A percentile compares a stretch with the other conserved stretches of the same genome.
phyloP scores from a whole-genome alignment of 1,140 invertebrate species.

The Heliconius congener region DNA sequence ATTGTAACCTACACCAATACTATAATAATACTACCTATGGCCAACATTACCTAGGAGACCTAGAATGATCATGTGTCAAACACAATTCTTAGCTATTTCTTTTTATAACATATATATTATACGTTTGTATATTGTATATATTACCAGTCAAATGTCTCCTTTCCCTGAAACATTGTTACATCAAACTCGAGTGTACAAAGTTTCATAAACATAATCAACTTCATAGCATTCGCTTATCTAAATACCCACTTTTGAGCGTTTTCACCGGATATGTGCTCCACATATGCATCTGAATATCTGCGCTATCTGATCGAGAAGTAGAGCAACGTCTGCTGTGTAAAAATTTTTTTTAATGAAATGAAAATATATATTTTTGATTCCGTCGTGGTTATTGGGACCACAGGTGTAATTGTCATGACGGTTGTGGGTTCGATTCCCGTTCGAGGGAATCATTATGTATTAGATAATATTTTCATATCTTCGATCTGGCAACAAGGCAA shows the following conservation, averaged over 20 bases:
- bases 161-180: neutral
- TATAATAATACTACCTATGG: no score
- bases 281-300: slow-evolving; percentile 16
- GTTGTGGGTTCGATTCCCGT: no score
- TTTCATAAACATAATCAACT: neutral
- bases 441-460: no score
- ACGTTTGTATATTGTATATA: neutral
- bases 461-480: no score
- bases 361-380: neutral
- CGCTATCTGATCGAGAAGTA: slow-evolving; percentile 18
- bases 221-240: slow-evolving; percentile 6
- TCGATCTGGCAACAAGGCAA: no score
- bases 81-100: neutral
- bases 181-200: neutral
- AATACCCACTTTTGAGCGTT: slow-evolving; percentile 7
- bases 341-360: neutral
- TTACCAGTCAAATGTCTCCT: neutral
- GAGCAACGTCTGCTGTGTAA: neutral
- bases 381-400: no score
- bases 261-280: slow-evolving; percentile 17
- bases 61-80: no score
- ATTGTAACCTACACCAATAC: no score
- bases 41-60: no score
- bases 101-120: neutral
- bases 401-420: no score